Evolutionary conservation across 2,113 vertebrate species (phyloP), one percentile per base, ranked within the genome.

Genomic region (Gasterosteus nipponicus): DNA sequence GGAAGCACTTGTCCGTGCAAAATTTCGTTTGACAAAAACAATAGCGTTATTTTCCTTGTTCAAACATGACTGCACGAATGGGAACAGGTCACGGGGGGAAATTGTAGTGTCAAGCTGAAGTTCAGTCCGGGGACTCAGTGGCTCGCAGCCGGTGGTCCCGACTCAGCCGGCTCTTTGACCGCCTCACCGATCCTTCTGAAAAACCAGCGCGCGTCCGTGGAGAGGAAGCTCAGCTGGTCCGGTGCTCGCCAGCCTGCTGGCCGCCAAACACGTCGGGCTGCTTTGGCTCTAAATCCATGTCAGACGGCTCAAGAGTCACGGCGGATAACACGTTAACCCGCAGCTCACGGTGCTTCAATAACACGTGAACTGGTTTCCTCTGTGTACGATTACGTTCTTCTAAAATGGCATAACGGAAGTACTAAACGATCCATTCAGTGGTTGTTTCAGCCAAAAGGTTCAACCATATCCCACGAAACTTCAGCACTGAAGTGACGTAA

Each of bases 291-390:
- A 26, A 26, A 26, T 26, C 22, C 22, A 26, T 26, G 22, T 26
- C 22, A 26, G 22, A 26, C 22, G 22, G 22, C 22, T 26, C 22
- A 26, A 26, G n/a, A 84, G 74, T 87, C 74, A 54, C 19, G 73
- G 73, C 88, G 75, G 81, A 81, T 75, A 72, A 69, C 46, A 29
- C 60, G 6, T 0, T 66, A 33, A 33, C 33, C 33, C 33, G 5
- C 33, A 33, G 3, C 33, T 33, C 33, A 33, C 33, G 5, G 18
- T 39, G 19, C 64, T 77, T 42, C 47, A 41, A 41, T 18, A 31
- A 11, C 1, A 22, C 54, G 49, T 44, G 31, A 29, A 31, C 31
- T 0, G 4, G 33, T 57, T 58, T 59, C 16, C 41, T 60, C 41
- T 5, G 31, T 31, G 7, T 11, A 42, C n/a, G 59, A 10, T 35